These are phyloP conservation scores for Campylomormyrus tamandua DNA, from an alignment of 2,113 vertebrate genomes.

Conservation along the genomic window DNA sequence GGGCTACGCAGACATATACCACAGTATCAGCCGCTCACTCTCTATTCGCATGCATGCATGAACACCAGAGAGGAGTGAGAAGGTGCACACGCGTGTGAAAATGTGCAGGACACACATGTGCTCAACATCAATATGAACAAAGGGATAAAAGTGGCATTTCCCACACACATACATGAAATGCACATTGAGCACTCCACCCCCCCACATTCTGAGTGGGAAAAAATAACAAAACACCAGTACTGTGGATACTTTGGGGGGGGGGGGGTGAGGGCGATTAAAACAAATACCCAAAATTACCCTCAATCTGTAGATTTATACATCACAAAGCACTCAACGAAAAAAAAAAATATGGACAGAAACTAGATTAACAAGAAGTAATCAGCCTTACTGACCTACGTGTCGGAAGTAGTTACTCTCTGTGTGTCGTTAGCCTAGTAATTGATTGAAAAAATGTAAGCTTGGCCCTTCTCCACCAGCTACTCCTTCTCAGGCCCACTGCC, in stretches of 20 bases:
- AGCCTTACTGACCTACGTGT: constrained; percentile 4
- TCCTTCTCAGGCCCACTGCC: not conserved
- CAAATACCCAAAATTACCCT: not conserved
- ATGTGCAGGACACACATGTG: not conserved
- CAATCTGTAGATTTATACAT: constrained; percentile 1
- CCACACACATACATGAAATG: not conserved
- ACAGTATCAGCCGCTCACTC: not conserved
- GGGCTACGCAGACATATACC: constrained; percentile 10
- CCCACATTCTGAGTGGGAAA: not conserved
- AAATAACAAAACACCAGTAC: not conserved
- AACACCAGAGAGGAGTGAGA: not conserved
- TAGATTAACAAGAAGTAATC: constrained; percentile 13
- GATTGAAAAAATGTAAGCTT: not conserved
- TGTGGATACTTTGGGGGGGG: not conserved
- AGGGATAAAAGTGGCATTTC: not conserved
- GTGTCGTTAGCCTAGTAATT: not conserved
- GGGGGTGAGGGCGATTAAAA: not conserved
- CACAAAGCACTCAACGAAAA: not conserved
- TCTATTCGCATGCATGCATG: not conserved
- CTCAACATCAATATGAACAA: not conserved
- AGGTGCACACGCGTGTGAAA: not conserved
- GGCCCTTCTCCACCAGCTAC: not conserved
- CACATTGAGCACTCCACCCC: not conserved
- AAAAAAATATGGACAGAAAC: not conserved
- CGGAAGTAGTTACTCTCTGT: not conserved